A percentile compares a stretch with the other conserved stretches of the same genome.
These are phyloP conservation scores for Meloe dianella DNA, from an alignment of 2,888 invertebrate species.

Conservation along the genomic window DNA sequence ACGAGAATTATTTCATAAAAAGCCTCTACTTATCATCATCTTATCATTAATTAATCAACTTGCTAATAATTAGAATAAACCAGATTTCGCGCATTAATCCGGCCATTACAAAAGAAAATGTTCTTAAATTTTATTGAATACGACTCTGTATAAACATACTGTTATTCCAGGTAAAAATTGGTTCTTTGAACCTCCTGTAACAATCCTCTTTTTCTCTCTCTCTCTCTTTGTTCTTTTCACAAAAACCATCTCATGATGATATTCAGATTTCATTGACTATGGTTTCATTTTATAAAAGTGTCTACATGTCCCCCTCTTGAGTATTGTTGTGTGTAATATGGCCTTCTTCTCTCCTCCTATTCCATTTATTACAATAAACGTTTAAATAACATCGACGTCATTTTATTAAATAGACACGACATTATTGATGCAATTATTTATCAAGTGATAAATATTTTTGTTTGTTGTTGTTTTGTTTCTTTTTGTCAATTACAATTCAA, in stretches of 20 bases:
- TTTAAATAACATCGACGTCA: conserved; percentile 26
- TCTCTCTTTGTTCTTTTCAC: neutral
- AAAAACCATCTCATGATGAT: neutral
- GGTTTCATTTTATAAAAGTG: neutral
- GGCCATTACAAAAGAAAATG: no score
- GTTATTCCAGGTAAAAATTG: conserved; percentile 5
- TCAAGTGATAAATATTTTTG: neutral
- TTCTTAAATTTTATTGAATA: neutral
- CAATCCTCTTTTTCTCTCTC: neutral
- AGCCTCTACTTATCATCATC: no score
- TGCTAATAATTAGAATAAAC: no score
- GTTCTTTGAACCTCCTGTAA: neutral
- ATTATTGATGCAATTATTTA: conserved; percentile 10
- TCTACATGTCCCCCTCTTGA: neutral
- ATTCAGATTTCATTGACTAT: neutral
- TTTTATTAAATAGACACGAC: neutral
- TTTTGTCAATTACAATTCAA: no score
- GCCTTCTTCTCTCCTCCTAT: conserved; percentile 3
- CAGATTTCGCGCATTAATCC: no score
- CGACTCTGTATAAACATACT: neutral
- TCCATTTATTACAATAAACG: conserved; percentile 7
- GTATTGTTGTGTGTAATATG: neutral
- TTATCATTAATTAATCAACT: no score
- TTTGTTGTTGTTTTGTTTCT: neutral
- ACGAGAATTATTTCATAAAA: no score